Percentiles rank a stretch among this genome's conserved stretches.
Conservation (phyloP, 2,888 invertebrate species). For the Nycteola revayana region DNA sequence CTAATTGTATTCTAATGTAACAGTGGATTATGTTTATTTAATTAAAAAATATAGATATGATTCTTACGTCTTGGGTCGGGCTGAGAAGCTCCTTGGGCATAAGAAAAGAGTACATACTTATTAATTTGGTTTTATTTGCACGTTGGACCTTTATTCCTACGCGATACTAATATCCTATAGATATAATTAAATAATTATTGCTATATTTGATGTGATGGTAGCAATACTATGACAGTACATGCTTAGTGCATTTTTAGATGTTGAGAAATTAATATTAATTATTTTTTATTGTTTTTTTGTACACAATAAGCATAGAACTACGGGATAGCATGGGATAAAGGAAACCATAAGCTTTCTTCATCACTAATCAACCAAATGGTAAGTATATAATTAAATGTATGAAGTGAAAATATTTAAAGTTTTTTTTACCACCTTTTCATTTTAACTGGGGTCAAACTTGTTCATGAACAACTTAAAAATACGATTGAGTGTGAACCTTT, state of each 20-base stretch:
- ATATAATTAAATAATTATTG: conserved; percentile 18
- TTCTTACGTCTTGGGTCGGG: conserved; percentile 68
- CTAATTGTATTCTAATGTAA: conserved; percentile 16
- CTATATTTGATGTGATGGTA: conserved; percentile 17
- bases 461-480: no score
- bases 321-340: no score
- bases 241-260: conserved; percentile 12
- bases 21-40: conserved; percentile 11
- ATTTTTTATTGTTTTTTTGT: no score
- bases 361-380: no score
- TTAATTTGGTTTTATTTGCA: conserved; percentile 47
- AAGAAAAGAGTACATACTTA: conserved; percentile 40
- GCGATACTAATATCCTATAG: conserved; percentile 12
- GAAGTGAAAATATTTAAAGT: no score
- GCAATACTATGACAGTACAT: conserved; percentile 9
- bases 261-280: conserved; percentile 3
- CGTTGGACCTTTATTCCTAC: conserved; percentile 64
- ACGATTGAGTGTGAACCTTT: no score
- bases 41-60: conserved; percentile 22
- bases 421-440: no score
- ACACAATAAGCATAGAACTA: no score
- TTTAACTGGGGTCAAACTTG: no score
- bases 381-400: no score
- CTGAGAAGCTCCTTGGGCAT: conserved; percentile 69
- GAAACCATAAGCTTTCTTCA: no score